Evolutionary conservation across 2,888 invertebrate species (phyloP), one percentile per base, ranked within the genome.

Genomic region (Agonopterix heracliana): DNA sequence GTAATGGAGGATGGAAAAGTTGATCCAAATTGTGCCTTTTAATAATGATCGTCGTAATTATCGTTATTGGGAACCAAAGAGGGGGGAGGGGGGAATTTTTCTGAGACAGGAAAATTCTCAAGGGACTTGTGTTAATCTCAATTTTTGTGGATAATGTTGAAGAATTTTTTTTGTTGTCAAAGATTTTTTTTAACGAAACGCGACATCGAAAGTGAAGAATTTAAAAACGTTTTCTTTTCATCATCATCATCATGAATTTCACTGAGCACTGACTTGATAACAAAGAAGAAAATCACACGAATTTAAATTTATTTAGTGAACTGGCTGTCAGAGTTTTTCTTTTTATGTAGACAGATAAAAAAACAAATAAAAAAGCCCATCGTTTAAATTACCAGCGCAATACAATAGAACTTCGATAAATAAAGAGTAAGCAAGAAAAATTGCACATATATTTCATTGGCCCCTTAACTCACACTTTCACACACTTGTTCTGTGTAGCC

Each of bases 1-100:
- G 74, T 81, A 81, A 84, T 83, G 75, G 78, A 26, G 74, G 62
- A 72, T 67, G 71, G 81, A 82, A 81, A 78, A 82, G 78, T 84
- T 78, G 76, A 81, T 79, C 77, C 75, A 78, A 82, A 82, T 81
- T 77, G 74, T 78, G 74, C 76, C 69, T 69, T 60, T 73, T 78
- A 76, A 77, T 81, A 82, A 81, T 78, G 71, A 76, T 76, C 70
- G 66, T 42, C 56, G 69, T 78, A 83, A 86, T 86, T 85, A 83
- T 78, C 77, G 71, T 68, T 72, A 77, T 76, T 70, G 69, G 68
- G 63, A 61, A 54, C 9, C 12, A 9, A 12, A 41, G 12, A 9
- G 41, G 38, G 38, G 11, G 14, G 36, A 8, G 11, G 41, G 41
- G n/a, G 41, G 1, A n/a, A n/a, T n/a, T 41, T 41, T 41, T 41